Base-by-base conservation (phyloP, 2,888 invertebrate genomes). In the Chesias legatella region DNA sequence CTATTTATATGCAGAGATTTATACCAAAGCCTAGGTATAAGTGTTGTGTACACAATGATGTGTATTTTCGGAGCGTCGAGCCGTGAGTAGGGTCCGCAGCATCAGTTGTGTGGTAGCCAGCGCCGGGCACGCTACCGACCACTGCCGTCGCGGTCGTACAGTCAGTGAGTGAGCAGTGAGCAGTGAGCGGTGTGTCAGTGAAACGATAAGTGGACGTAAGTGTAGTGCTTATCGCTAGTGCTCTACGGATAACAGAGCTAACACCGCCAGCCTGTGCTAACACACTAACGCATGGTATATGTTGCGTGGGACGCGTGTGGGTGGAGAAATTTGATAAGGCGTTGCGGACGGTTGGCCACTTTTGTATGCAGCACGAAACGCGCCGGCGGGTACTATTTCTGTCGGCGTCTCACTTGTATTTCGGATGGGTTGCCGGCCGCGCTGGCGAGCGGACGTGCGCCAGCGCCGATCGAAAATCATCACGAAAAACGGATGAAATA, bases 291-390 rank as follows among this genome's bases (percentile, higher is more conserved):
- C 83, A 84, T 81, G 83, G 63, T 67, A 64, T 71, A 53, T 48
- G 50, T 63, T 61, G 79, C 63, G 78, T 75, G 79, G 76, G 77
- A 21, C 61, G 69, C 63, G 69, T 68, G 81, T 81, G 79, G 83
- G 85, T 66, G 71, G 80, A 67, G 86, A 86, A 88, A 88, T 86
- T 86, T 84, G 86, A 88, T 88, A 88, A 88, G 83, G 74, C 81
- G 73, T 63, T 68, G 72, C 58, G 62, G 68, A 56, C 54, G 49
- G 60, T 67, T 73, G 58, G 73, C 86, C 84, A 78, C 81, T 83
- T 88, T 85, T 86, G 86, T 88, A 86, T 84, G 85, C 81, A 80
- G 66, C 74, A 66, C 66, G 53, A 61, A 45, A 54, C 57, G 48
- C 33, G 48, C 61, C 60, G 57, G 59, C 65, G 67, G 64, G 66